phyloP scores from a whole-genome alignment of 2,888 invertebrate species.

The Eulithis prunata region DNA sequence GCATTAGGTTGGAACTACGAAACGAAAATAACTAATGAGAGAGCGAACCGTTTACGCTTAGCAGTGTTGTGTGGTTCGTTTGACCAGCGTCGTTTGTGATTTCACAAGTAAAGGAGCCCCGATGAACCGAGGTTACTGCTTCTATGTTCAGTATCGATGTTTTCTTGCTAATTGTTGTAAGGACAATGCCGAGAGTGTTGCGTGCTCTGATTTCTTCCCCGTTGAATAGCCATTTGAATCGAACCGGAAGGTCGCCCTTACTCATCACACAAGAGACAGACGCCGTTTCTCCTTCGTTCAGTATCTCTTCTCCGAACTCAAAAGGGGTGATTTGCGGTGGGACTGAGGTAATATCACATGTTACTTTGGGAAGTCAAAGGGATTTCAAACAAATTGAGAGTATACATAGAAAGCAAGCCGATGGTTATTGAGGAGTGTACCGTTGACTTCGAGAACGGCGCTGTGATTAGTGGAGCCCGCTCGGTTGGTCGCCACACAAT shows the following conservation, averaged over 20 bases:
- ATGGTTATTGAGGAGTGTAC: conserved; percentile 73
- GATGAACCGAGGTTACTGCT: conserved; percentile 84
- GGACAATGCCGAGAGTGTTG: conserved; percentile 83
- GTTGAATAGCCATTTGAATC: conserved; percentile 89
- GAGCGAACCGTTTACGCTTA: conserved; percentile 86
- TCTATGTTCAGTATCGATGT: conserved; percentile 87
- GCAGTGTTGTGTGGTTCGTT: conserved; percentile 83
- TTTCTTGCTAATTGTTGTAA: conserved; percentile 86
- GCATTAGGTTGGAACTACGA: conserved; percentile 47
- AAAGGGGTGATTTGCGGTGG: conserved; percentile 90
- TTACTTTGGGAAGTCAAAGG: conserved; percentile 43
- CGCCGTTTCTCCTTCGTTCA: conserved; percentile 89
- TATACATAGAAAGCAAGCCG: conserved; percentile 55
- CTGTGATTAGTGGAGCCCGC: conserved; percentile 88
- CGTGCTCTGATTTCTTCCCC: conserved; percentile 77
- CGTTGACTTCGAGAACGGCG: conserved; percentile 89
- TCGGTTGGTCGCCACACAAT: conserved; percentile 88
- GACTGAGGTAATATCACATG: conserved; percentile 69
- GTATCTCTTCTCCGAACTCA: conserved; percentile 89
- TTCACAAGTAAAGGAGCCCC: conserved; percentile 87
- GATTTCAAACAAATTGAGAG: conserved; percentile 30
- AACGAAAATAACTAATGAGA: conserved; percentile 48
- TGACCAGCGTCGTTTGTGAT: conserved; percentile 86
- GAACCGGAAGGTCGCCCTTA: conserved; percentile 92
- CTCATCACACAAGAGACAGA: conserved; percentile 90